A percentile compares a stretch with the other conserved stretches of the same genome.
Evolutionary conservation across 2,888 invertebrate species (phyloP).

Genomic region (Philopedon plagiatum): DNA sequence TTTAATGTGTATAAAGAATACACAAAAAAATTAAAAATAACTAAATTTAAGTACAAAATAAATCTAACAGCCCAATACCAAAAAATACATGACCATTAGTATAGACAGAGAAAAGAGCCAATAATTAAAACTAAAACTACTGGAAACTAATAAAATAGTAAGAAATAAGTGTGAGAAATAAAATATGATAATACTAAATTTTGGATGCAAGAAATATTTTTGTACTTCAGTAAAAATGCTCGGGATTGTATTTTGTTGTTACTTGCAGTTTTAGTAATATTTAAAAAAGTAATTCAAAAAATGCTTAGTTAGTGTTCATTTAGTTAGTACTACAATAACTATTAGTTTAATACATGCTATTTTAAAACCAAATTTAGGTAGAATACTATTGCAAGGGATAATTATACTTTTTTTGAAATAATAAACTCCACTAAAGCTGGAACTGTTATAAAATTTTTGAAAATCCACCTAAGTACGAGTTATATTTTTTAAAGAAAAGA

Average conservation of each 20-base stretch:
- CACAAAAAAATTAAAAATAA: conserved; percentile 10
- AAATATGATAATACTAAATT: conserved; percentile 28
- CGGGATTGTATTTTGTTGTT: conserved; percentile 53
- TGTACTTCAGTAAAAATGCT: conserved; percentile 61
- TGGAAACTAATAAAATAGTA: conserved; percentile 49
- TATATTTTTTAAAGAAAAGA: too few relatives aligned
- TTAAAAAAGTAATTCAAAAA: conserved; percentile 4
- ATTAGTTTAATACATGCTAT: too few relatives aligned
- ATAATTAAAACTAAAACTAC: conserved; percentile 42
- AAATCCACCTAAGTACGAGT: too few relatives aligned
- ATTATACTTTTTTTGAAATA: too few relatives aligned
- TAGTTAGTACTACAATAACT: not conserved
- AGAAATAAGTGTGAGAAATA: conserved; percentile 42
- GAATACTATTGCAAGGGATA: too few relatives aligned
- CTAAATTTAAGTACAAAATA: not conserved
- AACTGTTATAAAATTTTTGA: too few relatives aligned
- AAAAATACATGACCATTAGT: conserved; percentile 25
- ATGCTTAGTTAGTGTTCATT: not conserved
- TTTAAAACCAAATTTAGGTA: too few relatives aligned
- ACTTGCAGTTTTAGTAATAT: conserved; percentile 25
- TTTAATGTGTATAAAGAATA: not conserved
- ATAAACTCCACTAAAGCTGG: too few relatives aligned
- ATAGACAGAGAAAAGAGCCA: conserved; percentile 22
- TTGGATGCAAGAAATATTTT: conserved; percentile 27
- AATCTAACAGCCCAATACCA: conserved; percentile 47